Evolutionary conservation across 2,113 vertebrate genomes (phyloP).

Genomic region (Gymnarchus niloticus): DNA sequence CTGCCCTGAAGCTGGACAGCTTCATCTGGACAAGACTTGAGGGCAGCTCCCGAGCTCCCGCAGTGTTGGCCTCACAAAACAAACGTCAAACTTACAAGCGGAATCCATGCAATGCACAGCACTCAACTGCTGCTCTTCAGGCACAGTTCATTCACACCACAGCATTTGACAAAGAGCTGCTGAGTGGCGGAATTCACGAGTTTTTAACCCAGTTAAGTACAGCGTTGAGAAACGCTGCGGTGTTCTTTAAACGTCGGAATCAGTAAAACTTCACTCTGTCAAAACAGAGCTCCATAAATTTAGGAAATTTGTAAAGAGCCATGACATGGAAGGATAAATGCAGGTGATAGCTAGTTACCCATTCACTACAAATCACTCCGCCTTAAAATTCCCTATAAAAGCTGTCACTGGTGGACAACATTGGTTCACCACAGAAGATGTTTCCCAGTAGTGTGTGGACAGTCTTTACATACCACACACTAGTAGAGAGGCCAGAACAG

Average conservation of each 20-base stretch:
- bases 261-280: background rate
- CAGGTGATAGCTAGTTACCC: background rate
- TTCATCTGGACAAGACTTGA: background rate
- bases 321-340: constrained; percentile 20
- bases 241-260: background rate
- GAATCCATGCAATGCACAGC: constrained; percentile 13
- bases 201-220: background rate
- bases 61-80: background rate
- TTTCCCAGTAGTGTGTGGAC: background rate
- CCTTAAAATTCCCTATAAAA: constrained; percentile 5
- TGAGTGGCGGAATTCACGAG: background rate
- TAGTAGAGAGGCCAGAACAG: background rate
- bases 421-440: background rate
- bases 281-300: background rate
- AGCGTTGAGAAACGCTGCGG: background rate
- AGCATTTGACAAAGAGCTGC: background rate
- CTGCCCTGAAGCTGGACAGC: background rate
- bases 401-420: background rate
- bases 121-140: background rate
- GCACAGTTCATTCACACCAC: constrained; percentile 1
- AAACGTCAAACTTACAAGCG: background rate
- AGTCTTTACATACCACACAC: background rate
- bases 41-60: background rate
- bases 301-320: constrained; percentile 32
- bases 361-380: background rate